Percentiles rank a stretch among this genome's conserved stretches.
These are phyloP conservation scores for Neostethus bicornis DNA, from an alignment of 2,797 vertebrate genomes.

Conservation along the genomic window DNA sequence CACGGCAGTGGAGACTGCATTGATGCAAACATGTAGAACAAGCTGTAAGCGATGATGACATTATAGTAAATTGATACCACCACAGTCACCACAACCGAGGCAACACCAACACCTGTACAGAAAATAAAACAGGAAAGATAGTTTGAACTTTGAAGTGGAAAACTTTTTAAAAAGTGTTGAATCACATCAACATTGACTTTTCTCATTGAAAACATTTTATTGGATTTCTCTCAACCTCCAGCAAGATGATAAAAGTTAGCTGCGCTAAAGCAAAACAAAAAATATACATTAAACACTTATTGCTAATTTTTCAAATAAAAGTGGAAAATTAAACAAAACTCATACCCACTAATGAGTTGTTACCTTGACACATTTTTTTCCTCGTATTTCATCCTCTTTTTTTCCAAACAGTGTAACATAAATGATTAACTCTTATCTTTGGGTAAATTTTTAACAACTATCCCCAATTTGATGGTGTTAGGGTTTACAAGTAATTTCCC, in stretches of 20 bases:
- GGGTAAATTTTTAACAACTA: slow-evolving; percentile 26
- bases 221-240: too few relatives aligned
- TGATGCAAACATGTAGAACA: slow-evolving; percentile 95
- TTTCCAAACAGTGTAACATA: too few relatives aligned
- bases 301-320: too few relatives aligned
- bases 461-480: slow-evolving; percentile 3
- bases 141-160: neutral
- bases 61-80: slow-evolving; percentile 91
- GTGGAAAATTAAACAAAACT: neutral
- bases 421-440: neutral
- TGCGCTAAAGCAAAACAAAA: too few relatives aligned
- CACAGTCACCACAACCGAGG: slow-evolving; percentile 86
- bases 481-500: slow-evolving; percentile 1
- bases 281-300: too few relatives aligned
- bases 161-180: neutral
- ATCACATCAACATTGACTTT: too few relatives aligned
- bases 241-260: too few relatives aligned
- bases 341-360: neutral
- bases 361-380: too few relatives aligned
- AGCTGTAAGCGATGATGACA: slow-evolving; percentile 90
- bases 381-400: neutral
- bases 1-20: slow-evolving; percentile 91
- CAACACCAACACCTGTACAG: slow-evolving; percentile 87
- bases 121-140: neutral
- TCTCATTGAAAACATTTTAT: too few relatives aligned